Base-by-base conservation (phyloP, 1,140 invertebrate species). In the Hylaeus volcanicus region DNA sequence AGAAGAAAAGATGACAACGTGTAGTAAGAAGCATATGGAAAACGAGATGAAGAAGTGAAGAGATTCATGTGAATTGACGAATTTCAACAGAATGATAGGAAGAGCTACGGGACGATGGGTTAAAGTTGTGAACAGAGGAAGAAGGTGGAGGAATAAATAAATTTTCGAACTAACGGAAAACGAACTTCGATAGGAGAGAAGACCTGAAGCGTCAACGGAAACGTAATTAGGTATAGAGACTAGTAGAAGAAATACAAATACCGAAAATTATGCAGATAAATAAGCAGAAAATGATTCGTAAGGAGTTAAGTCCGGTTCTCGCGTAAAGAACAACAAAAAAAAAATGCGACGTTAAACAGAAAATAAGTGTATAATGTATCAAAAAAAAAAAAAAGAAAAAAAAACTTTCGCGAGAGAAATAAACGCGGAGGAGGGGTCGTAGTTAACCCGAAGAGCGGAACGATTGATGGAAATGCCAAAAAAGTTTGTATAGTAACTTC, bases 401-500 rank as follows among this genome's bases (percentile, higher is more conserved):
- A 26, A 60, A 41, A 12, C 9, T 60, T 55, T n/a, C 6, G n/a
- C n/a, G 6, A 1, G 39, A 6, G 8, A 63, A n/a, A 12, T 48
- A 37, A 39, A 4, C 26, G 9, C 41, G 9, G 26, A n/a, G 0
- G 8, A 12, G 3, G 37, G 11, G 43, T 5, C 3, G 39, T 53
- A 53, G 9, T 45, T 39, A 60, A 69, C 11, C 26, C 12, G 15
- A 15, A 12, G 1, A 8, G 0, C 3, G 12, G 9, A 58, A 45
- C n/a, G 39, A 26, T 15, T 39, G 39, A 26, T 15, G 4, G 37
- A 51, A 77, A 70, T 70, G 66, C 43, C 66, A 81, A 66, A 41
- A 56, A 55, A n/a, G 11, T 69, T 80, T 74, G 64, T 74, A 69
- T 75, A 75, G 64, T 80, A 66, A 56, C 12, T 41, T 80, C 64